Base-by-base conservation (phyloP, 92 coral and sea anemone genomes). In the Hydrozoanthus gracilis region DNA sequence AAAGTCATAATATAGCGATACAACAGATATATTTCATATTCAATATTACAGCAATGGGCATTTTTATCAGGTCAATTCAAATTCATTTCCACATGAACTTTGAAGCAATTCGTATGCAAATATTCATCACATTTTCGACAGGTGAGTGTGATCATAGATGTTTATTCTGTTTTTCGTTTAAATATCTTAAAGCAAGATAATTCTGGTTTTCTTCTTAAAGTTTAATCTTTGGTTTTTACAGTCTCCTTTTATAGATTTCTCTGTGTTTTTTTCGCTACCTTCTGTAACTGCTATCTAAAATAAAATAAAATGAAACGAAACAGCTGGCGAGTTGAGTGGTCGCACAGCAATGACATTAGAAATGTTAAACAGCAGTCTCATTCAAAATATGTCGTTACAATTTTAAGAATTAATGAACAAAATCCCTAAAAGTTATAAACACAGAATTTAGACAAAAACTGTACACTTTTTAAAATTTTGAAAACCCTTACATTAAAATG, bases 401-500 rank as follows among this genome's bases (percentile, higher is more conserved):
- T 80, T 15, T 64, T 48, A 78, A 78, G 17, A 78, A 60, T 78
- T 78, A 78, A 78, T 78, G 70, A 78, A 35, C 8, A 73, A 46
- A 49, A 73, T 51, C 16, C 51, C 66, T 76, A 52, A 27, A 76
- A 76, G 52, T 76, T 76, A 76, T 27, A 76, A 76, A 76, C 58
- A 18, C 52, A 27, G 47, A 16, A 62, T 46, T n/a, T 62, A 64
- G 66, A 80, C 65, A 45, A 47, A 64, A 47, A 62, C 12, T 9
- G 61, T 17, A 12, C n/a, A 65, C 51, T 49, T 48, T 67, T 9
- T n/a, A 54, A 17, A 61, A 35, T 55, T 27, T 27, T 27, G 39
- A 27, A 74, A 74, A 74, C 16, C 18, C 35, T 27, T 80, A 80
- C 73, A 48, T 49, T 17, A 64, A 80, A 80, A 64, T 46, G 16